Evolutionary conservation across 2,888 invertebrate species (phyloP).

Genomic region (Flexamia atlantica): DNA sequence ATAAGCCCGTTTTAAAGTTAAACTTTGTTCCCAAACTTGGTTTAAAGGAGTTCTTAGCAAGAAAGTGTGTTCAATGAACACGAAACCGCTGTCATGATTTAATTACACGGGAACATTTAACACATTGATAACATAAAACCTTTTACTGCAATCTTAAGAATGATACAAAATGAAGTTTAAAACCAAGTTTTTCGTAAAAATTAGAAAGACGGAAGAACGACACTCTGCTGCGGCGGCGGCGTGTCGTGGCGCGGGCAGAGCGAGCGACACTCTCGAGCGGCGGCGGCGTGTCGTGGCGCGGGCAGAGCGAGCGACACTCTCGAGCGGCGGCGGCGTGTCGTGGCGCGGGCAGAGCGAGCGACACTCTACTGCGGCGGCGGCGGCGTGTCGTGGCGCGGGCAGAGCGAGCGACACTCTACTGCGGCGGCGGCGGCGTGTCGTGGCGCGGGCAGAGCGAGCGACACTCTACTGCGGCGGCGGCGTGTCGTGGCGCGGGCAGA

Average conservation of each 20-base stretch:
- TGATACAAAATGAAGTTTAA: no score
- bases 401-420: background rate
- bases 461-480: background rate
- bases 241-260: background rate
- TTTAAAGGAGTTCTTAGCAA: no score
- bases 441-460: background rate
- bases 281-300: background rate
- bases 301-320: background rate
- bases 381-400: slow-evolving; percentile 1
- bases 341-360: background rate
- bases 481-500: background rate
- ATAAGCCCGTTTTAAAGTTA: no score
- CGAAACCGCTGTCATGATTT: no score
- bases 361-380: background rate
- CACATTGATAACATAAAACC: no score
- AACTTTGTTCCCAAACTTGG: no score
- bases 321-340: slow-evolving; percentile 1
- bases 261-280: no score
- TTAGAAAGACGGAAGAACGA: background rate
- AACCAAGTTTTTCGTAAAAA: background rate
- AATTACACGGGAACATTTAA: no score
- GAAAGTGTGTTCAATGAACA: no score
- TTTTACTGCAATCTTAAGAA: no score
- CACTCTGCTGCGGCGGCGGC: background rate
- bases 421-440: background rate